Conservation (phyloP, 37 sponge, comb jelly and placozoan species). For the Cliona cf. orientalis region DNA sequence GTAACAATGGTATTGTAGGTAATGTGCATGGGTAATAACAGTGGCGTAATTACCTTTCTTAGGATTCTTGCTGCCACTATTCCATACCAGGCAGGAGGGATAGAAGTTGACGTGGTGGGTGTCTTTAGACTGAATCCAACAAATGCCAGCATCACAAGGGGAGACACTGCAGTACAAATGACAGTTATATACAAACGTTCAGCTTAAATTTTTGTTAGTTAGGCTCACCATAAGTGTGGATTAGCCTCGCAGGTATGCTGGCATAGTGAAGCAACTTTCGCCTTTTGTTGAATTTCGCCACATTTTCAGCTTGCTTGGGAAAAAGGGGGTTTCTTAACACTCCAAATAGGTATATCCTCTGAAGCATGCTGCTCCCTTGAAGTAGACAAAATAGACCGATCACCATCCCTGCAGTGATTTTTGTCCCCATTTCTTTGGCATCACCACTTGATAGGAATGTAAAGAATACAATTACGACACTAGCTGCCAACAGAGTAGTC, state of each 20-base stretch:
- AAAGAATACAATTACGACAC: constrained; percentile 34
- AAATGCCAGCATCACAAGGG: constrained; percentile 53
- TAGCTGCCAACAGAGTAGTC: not conserved
- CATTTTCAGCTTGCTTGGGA: constrained; percentile 15
- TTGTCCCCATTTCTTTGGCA: not conserved
- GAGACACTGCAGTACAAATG: constrained; percentile 23
- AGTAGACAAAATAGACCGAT: constrained; percentile 1
- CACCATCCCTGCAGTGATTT: constrained; percentile 2
- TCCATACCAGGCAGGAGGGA: constrained; percentile 24
- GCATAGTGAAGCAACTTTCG: constrained; percentile 9
- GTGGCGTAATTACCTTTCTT: constrained; percentile 47
- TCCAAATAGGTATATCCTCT: constrained; percentile 35
- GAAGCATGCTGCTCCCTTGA: not conserved
- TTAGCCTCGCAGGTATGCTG: constrained; percentile 23
- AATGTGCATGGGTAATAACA: not conserved
- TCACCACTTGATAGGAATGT: constrained; percentile 1
- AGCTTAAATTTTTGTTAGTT: not conserved
- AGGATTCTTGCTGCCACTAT: constrained; percentile 48
- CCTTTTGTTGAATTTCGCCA: constrained; percentile 16
- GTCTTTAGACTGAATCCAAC: constrained; percentile 54
- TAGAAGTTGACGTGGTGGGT: not conserved
- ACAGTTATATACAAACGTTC: not conserved
- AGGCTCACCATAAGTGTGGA: constrained; percentile 32
- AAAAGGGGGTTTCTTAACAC: constrained; percentile 50
- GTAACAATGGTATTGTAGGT: not conserved